phyloP scores from a whole-genome alignment of 2,888 invertebrate species.

The Quadroppia sp. region DNA sequence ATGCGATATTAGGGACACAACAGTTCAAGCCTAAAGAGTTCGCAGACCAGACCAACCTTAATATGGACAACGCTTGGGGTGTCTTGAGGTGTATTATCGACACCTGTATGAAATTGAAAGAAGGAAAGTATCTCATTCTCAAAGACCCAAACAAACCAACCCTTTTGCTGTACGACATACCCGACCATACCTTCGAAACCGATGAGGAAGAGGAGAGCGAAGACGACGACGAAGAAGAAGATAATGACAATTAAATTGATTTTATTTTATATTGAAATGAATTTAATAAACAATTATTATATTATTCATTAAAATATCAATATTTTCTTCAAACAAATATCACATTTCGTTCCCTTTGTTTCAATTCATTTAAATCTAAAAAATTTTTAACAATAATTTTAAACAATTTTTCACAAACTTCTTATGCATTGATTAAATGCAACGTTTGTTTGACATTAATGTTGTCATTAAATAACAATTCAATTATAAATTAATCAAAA shows the following conservation, averaged over 20 bases:
- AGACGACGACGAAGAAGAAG: slow-evolving; percentile 56
- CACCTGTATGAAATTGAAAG: slow-evolving; percentile 92
- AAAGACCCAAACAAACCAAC: slow-evolving; percentile 99
- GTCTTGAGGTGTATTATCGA: slow-evolving; percentile 95
- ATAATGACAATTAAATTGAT: slow-evolving; percentile 15
- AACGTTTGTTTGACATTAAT: too few species aligned
- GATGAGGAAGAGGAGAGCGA: slow-evolving; percentile 89
- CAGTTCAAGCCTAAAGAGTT: slow-evolving; percentile 98
- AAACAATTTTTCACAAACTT: too few species aligned
- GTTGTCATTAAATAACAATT: too few species aligned
- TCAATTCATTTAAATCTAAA: too few species aligned
- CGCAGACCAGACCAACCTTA: slow-evolving; percentile 95
- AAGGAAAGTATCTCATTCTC: slow-evolving; percentile 92
- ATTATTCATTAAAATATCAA: too few species aligned
- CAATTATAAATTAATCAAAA: too few species aligned
- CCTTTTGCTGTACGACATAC: slow-evolving; percentile 95
- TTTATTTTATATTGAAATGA: background rate
- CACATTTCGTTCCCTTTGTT: too few species aligned
- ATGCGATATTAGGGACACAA: slow-evolving; percentile 93
- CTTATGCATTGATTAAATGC: too few species aligned
- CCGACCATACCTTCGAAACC: slow-evolving; percentile 96
- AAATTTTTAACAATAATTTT: too few species aligned
- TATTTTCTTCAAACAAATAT: too few species aligned
- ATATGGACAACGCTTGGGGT: slow-evolving; percentile 99
- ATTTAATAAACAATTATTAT: background rate